phyloP scores from a whole-genome alignment of 2,113 vertebrate genomes.

The Grus americana region DNA sequence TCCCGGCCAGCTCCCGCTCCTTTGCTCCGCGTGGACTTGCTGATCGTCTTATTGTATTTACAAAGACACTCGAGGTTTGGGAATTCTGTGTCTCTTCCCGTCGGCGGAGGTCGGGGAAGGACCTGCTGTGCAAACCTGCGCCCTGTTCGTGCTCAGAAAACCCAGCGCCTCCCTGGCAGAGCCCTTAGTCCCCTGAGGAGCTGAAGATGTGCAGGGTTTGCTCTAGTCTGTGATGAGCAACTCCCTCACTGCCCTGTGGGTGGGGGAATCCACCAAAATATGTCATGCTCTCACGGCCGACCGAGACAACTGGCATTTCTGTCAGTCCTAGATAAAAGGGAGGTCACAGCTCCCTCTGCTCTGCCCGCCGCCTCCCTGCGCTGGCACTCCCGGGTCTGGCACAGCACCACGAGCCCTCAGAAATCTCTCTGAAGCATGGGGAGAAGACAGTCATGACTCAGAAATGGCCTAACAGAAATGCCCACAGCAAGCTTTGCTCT shows the following conservation, averaged over 20 bases:
- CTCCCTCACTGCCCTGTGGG: slow-evolving; percentile 30
- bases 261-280: background rate
- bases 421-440: rapidly evolving
- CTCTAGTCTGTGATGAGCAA: background rate
- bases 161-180: background rate
- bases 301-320: background rate
- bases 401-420: background rate
- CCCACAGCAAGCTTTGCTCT: background rate
- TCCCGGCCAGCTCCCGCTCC: background rate
- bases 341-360: background rate
- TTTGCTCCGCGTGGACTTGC: rapidly evolving
- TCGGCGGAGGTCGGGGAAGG: background rate
- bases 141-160: background rate
- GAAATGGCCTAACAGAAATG: background rate
- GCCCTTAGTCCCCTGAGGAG: background rate
- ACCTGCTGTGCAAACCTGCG: background rate
- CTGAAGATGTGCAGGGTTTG: background rate
- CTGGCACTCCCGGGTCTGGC: background rate
- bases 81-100: background rate
- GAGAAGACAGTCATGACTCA: background rate
- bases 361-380: background rate
- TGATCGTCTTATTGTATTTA: background rate
- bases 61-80: background rate
- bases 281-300: background rate
- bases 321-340: background rate